Evolutionary conservation across 2,888 invertebrate genomes (phyloP), one percentile per base, ranked within the genome.

Genomic region (Gryllus longicercus): DNA sequence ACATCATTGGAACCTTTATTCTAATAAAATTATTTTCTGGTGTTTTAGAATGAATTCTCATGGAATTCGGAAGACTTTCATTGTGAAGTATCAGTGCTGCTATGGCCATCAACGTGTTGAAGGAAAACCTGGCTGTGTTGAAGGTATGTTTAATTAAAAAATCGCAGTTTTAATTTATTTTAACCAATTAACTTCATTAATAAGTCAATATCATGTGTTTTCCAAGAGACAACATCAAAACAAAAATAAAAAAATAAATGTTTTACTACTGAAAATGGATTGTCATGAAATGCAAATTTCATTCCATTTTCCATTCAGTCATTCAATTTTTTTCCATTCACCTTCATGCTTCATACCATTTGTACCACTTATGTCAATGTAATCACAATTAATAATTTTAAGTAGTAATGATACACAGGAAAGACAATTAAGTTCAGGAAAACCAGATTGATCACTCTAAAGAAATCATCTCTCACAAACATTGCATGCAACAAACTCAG

Each of bases 11-110:
- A 63, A 16, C 8, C 38, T 38, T 38, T 1, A 38, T 38, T 38
- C 38, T 38, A 63, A 63, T 63, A 18, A 63, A 63, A 63, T 63
- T 63, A 18, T 83, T 76, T 76, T 78, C 78, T 81, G 76, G 23
- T 79, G 82, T 84, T 85, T 75, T 82, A 92, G 92, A 83, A 86
- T 89, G 75, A 89, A 89, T 84, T 89, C 89, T 84, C 89, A 90
- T 84, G 91, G 91, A 25, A 89, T 90, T 74, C 90, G 90, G 83
- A 92, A 91, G 86, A 92, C 91, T 2, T 87, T 91, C 83, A 90
- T 89, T 18, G 89, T 92, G 78, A 90, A 90, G 25, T 90, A 92
- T 83, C 91, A 92, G 85, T 94, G 93, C 85, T 94, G 93, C 85
- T 90, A 90, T 84, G 93, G 93, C 74, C 93, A 88, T 86, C 88